These are phyloP conservation scores for Noturus placidus DNA, from an alignment of 2,113 vertebrate species.

Conservation along the genomic window DNA sequence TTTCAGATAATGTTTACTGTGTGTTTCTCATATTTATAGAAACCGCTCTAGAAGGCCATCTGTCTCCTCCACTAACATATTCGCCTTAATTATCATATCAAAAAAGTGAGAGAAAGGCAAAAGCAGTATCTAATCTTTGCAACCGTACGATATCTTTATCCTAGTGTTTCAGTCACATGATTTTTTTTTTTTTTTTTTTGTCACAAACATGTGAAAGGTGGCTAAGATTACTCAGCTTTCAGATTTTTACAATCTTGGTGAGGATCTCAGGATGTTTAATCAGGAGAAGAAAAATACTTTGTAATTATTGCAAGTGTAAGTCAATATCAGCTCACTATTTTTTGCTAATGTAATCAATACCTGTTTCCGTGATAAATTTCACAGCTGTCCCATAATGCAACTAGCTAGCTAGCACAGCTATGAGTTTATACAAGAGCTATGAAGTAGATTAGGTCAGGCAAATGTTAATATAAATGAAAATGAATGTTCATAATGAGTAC, in stretches of 20 bases:
- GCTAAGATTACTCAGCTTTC: not conserved
- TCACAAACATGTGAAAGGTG: not conserved
- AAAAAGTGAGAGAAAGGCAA: not conserved
- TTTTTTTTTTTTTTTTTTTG: not conserved
- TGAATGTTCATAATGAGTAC: not conserved
- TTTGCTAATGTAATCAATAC: not conserved
- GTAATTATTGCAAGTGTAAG: not conserved
- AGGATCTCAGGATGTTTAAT: not conserved
- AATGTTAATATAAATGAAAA: not conserved
- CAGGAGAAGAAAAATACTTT: not conserved
- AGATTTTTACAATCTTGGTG: not conserved
- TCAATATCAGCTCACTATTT: not conserved
- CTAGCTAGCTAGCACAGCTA: not conserved
- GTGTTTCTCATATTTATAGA: slow-evolving; percentile 7
- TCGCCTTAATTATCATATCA: not conserved
- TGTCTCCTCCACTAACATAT: not conserved
- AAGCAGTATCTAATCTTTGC: not conserved
- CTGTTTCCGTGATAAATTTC: not conserved
- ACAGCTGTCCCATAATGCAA: not conserved
- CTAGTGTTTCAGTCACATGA: not conserved
- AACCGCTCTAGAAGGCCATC: not conserved
- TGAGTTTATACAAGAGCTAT: not conserved
- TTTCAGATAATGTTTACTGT: not conserved
- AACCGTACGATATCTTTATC: not conserved
- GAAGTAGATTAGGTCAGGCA: not conserved